Conservation (phyloP, 2,888 invertebrate genomes). For the Catocala fraxini region DNA sequence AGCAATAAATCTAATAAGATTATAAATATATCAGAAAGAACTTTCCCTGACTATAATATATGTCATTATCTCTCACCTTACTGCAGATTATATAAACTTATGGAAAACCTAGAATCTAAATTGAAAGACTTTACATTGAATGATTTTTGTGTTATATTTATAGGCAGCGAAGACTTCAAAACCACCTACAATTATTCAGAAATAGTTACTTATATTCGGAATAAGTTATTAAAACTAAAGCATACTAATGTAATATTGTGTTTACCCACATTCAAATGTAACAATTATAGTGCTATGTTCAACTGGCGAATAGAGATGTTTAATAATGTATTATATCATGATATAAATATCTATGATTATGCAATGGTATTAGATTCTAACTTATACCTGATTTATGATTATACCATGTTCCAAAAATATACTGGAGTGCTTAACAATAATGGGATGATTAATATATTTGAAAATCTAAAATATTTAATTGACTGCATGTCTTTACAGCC, state of each 20-base stretch:
- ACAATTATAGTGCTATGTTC: background rate
- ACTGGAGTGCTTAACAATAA: slow-evolving; percentile 8
- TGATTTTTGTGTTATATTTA: slow-evolving; percentile 6
- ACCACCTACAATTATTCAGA: background rate
- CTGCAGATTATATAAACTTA: background rate
- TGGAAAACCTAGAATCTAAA: background rate
- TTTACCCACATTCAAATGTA: slow-evolving; percentile 1
- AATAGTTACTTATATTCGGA: background rate
- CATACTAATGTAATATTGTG: slow-evolving; percentile 2
- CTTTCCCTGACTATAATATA: background rate
- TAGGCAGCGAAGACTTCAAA: slow-evolving; percentile 2
- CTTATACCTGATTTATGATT: slow-evolving; percentile 5
- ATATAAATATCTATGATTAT: slow-evolving; percentile 9
- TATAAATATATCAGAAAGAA: too few species aligned
- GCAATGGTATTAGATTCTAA: slow-evolving; percentile 18
- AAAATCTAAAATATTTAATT: background rate
- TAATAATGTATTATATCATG: slow-evolving; percentile 41
- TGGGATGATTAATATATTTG: slow-evolving; percentile 12
- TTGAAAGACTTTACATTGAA: slow-evolving; percentile 6
- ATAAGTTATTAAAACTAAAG: background rate
- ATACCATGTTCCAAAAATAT: slow-evolving; percentile 9
- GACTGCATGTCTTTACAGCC: too few species aligned
- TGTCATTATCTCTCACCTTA: slow-evolving; percentile 4
- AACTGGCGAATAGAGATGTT: background rate
- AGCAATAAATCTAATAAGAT: too few species aligned